phyloP scores from a whole-genome alignment of 1,140 invertebrate genomes.

The Yoshiicerus persimilis region DNA sequence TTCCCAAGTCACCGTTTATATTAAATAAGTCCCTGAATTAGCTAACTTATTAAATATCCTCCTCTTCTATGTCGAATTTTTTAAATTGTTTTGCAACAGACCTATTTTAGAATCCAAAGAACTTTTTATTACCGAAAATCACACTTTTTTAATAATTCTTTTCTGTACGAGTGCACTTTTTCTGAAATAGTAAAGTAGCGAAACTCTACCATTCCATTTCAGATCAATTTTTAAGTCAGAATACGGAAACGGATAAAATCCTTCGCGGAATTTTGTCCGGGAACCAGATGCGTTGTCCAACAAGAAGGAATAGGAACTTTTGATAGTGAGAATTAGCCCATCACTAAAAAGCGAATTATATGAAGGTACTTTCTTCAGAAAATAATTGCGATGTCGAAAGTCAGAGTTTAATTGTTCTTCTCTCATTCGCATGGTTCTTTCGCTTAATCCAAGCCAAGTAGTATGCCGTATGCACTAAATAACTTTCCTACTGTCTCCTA shows the following conservation, averaged over 20 bases:
- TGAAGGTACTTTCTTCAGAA: neutral
- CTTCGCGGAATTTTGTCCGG: neutral
- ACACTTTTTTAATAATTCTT: too few species aligned
- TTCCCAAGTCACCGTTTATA: neutral
- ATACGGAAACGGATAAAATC: too few species aligned
- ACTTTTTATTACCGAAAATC: too few species aligned
- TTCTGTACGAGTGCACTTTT: too few species aligned
- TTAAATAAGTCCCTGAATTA: too few species aligned
- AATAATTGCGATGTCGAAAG: constrained; percentile 19
- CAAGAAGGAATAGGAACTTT: neutral
- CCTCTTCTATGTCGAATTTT: too few species aligned
- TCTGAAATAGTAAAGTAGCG: too few species aligned
- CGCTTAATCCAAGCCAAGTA: neutral
- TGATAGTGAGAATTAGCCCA: neutral
- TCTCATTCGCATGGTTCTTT: neutral
- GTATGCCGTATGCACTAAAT: neutral
- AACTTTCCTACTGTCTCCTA: neutral
- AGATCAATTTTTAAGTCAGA: too few species aligned
- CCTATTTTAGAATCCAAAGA: too few species aligned
- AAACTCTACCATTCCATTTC: too few species aligned
- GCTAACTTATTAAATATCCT: too few species aligned
- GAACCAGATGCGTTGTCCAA: neutral
- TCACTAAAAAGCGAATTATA: neutral
- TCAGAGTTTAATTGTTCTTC: neutral
- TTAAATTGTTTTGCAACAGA: too few species aligned